Evolutionary conservation across 1,140 invertebrate species (phyloP), one percentile per base, ranked within the genome.

Genomic region (Drosophila subpulchrella): DNA sequence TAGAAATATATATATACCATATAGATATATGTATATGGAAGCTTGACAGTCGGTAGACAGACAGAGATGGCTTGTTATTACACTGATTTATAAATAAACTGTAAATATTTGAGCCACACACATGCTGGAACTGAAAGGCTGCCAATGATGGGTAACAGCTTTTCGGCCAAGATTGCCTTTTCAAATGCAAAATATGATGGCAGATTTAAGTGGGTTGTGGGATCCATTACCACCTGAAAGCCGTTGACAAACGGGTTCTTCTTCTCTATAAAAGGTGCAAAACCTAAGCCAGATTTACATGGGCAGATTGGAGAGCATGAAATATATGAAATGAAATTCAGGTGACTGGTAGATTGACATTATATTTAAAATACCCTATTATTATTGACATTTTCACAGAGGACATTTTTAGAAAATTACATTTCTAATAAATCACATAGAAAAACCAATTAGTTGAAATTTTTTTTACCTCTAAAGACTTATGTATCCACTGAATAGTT

Each of bases 71-170:
- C 79, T 89, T 89, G 83, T 88, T 88, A 88, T 88, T 89, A 88
- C 83, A 88, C 76, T 89, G 83, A 88, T 88, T 88, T 88, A 83
- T 88, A 88, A 88, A 88, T 83, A 88, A 88, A 88, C 71, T 88
- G 84, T 83, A 89, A 89, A 88, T 89, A 89, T 89, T 83, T 83
- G 79, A 79, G 61, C 55, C 66, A 57, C 42, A 60, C 68, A 66
- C 58, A 70, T 44, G 34, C 20, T 68, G 62, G 58, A 53, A 78
- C 48, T 46, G 59, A 76, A 59, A 62, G 50, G 62, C 61, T 59
- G 68, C 61, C 60, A 75, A 59, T 55, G 50, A 63, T 42, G 60
- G 60, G 17, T 42, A 60, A 60, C 60, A 34, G 60, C 60, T 53
- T 53, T 53, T 24, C 15, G 32, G 41, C 15, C n/a, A 47, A 53